Percentiles rank a stretch among this genome's conserved stretches.
Conservation (phyloP, 1,140 invertebrate genomes). For the Zaprionus ornatus region DNA sequence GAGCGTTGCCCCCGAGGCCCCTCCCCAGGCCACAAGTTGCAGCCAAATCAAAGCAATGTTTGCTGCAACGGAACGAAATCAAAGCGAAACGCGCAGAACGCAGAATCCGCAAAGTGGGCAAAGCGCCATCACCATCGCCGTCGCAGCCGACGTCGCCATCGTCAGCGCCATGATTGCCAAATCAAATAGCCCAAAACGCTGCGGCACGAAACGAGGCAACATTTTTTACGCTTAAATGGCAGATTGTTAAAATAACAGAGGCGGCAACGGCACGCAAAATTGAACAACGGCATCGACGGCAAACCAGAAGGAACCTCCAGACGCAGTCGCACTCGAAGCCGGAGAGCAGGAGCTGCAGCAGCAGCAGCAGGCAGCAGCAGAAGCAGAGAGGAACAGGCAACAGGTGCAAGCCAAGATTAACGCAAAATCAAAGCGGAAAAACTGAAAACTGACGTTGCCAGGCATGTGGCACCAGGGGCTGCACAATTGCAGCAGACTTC, state of each 20-base stretch:
- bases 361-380: not conserved
- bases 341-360: not conserved
- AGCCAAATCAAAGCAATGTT: conserved; percentile 36
- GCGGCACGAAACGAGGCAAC: conserved; percentile 81
- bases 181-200: conserved; percentile 80
- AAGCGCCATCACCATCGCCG: conserved; percentile 45
- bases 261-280: conserved; percentile 81
- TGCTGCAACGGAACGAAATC: conserved; percentile 34
- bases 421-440: conserved; percentile 80
- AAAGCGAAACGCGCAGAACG: conserved; percentile 63
- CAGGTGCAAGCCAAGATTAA: conserved; percentile 79
- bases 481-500: conserved; percentile 19
- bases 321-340: conserved; percentile 9
- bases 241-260: conserved; percentile 83
- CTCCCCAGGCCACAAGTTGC: conserved; percentile 12
- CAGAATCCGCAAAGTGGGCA: conserved; percentile 59
- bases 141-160: conserved; percentile 33
- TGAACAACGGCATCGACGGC: conserved; percentile 77
- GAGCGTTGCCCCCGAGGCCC: not conserved
- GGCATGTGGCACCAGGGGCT: conserved; percentile 27
- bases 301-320: conserved; percentile 46
- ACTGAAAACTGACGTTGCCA: conserved; percentile 58
- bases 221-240: conserved; percentile 83
- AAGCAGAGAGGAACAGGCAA: conserved; percentile 39
- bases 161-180: conserved; percentile 74